Conservation (phyloP, 1,140 invertebrate species). For the Dendrolimus kikuchii region DNA sequence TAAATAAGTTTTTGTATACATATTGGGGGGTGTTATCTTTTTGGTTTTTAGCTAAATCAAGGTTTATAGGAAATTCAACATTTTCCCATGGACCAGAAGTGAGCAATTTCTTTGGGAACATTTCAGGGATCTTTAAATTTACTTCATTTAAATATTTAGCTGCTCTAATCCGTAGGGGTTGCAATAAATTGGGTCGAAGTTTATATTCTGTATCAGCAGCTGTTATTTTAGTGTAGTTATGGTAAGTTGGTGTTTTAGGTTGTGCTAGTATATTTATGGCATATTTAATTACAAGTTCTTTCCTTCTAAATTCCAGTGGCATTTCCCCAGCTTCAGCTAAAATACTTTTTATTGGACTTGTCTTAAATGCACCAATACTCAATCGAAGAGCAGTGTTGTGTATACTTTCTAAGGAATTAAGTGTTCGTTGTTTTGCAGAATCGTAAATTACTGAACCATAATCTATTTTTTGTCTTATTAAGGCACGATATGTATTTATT, state of each 20-base stretch:
- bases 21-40: slow-evolving; percentile 2
- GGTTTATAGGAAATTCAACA: not conserved
- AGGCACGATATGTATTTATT: slow-evolving; percentile 10
- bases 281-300: slow-evolving; percentile 9
- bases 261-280: too few relatives aligned
- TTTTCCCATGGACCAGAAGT: slow-evolving; percentile 4
- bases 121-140: not conserved
- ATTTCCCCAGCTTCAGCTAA: slow-evolving; percentile 15
- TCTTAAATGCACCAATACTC: slow-evolving; percentile 6
- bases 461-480: slow-evolving; percentile 18
- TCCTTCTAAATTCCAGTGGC: slow-evolving; percentile 15
- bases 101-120: slow-evolving; percentile 3
- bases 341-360: slow-evolving; percentile 13
- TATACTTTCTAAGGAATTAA: slow-evolving; percentile 13
- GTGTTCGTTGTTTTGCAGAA: slow-evolving; percentile 11
- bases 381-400: slow-evolving; percentile 15
- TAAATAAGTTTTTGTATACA: slow-evolving; percentile 10
- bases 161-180: slow-evolving; percentile 3
- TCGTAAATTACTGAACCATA: slow-evolving; percentile 16
- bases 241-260: slow-evolving; percentile 9
- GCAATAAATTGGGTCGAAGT: not conserved
- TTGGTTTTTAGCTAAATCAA: slow-evolving; percentile 5
- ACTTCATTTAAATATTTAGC: slow-evolving; percentile 4
- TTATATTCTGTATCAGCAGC: slow-evolving; percentile 1
- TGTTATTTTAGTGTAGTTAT: slow-evolving; percentile 2